Conservation (phyloP, 2,888 invertebrate species). For the Epinotia demarniana region DNA sequence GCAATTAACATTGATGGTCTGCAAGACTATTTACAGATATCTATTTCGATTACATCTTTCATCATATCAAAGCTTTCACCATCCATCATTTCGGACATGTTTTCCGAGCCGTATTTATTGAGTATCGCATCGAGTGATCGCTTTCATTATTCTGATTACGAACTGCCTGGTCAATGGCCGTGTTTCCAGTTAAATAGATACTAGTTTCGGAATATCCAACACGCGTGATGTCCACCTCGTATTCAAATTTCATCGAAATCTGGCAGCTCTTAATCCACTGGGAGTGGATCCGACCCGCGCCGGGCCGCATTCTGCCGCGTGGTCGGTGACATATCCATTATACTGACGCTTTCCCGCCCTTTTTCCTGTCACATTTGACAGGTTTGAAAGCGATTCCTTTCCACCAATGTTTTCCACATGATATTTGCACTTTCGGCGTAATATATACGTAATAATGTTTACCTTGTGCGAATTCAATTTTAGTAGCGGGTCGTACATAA, state of each 20-base stretch:
- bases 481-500: constrained; percentile 11
- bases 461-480: constrained; percentile 21
- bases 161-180: constrained; percentile 47
- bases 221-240: constrained; percentile 46
- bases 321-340: constrained; percentile 84
- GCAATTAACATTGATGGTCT: constrained; percentile 36
- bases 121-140: constrained; percentile 75
- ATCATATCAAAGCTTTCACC: constrained; percentile 73
- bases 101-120: constrained; percentile 78
- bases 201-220: constrained; percentile 41
- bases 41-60: constrained; percentile 72
- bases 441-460: constrained; percentile 6
- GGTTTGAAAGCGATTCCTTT: constrained; percentile 81
- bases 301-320: constrained; percentile 73
- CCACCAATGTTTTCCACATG: constrained; percentile 74
- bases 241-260: constrained; percentile 66
- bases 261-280: constrained; percentile 70
- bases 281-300: constrained; percentile 71
- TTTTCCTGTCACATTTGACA: constrained; percentile 83
- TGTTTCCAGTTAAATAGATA: constrained; percentile 40
- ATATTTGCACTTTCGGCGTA: constrained; percentile 49
- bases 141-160: constrained; percentile 76
- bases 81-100: constrained; percentile 82
- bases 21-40: constrained; percentile 61
- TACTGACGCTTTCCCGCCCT: constrained; percentile 82